These are phyloP conservation scores for Drosophila quadrilineata DNA, from an alignment of 1,140 invertebrate species.

Conservation along the genomic window DNA sequence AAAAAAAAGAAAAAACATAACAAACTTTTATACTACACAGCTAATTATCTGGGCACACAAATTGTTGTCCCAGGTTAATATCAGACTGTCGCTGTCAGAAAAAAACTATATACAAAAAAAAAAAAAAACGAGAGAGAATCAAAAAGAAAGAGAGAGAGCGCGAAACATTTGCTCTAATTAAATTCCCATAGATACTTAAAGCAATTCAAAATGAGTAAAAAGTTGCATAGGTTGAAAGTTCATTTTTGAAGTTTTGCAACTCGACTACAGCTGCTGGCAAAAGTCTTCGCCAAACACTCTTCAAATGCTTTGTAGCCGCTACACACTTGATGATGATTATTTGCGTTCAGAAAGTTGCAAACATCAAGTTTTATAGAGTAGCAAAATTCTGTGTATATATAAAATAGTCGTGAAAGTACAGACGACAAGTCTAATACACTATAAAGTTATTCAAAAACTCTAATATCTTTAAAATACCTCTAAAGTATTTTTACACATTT, in stretches of 20 bases:
- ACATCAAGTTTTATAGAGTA: slow-evolving; percentile 10
- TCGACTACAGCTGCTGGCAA: neutral
- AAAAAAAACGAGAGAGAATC: too few relatives aligned
- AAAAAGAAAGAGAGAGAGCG: too few relatives aligned
- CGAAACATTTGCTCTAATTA: slow-evolving; percentile 50
- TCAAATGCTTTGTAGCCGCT: slow-evolving; percentile 44
- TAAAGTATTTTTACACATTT: too few relatives aligned
- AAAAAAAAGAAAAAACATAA: slow-evolving; percentile 52
- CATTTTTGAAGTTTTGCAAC: too few relatives aligned
- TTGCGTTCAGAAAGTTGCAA: slow-evolving; percentile 23
- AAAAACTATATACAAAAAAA: too few relatives aligned
- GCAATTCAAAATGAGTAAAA: neutral
- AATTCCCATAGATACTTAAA: slow-evolving; percentile 41
- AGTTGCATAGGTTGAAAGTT: too few relatives aligned
- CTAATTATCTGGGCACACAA: slow-evolving; percentile 52
- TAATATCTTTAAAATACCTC: too few relatives aligned
- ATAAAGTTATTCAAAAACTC: neutral
- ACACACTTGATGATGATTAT: slow-evolving; percentile 32
- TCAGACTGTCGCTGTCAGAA: neutral
- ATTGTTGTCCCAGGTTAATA: slow-evolving; percentile 36
- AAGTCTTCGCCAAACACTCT: slow-evolving; percentile 59
- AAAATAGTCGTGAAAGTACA: neutral
- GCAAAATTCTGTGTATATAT: too few relatives aligned
- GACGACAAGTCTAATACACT: neutral
- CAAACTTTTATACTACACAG: slow-evolving; percentile 46